These are phyloP conservation scores for Nannoperca obscura DNA, from an alignment of 2,797 vertebrate species.

Conservation along the genomic window DNA sequence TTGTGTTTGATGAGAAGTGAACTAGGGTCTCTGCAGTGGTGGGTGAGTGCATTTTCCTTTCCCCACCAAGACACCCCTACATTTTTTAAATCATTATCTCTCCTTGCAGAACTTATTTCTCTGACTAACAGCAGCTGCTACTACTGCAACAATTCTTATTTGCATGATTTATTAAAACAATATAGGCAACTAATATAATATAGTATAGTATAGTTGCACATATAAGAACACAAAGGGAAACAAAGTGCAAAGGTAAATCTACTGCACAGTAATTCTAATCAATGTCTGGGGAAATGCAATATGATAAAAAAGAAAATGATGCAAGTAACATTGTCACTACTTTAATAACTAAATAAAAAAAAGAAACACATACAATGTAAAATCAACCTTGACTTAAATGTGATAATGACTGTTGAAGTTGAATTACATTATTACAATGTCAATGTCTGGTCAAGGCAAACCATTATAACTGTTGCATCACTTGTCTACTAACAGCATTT, in stretches of 20 bases:
- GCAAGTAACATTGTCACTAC: not conserved
- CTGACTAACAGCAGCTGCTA: not conserved
- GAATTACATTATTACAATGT: too few relatives aligned
- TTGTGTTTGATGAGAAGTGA: slow-evolving; percentile 17
- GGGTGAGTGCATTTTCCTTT: not conserved
- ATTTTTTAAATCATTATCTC: slow-evolving; percentile 13
- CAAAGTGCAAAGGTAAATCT: not conserved
- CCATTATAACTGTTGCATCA: too few relatives aligned
- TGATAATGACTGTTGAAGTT: not conserved
- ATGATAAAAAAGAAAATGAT: not conserved
- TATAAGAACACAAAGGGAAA: not conserved
- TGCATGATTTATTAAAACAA: not conserved
- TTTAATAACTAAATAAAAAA: not conserved
- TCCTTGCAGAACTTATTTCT: not conserved
- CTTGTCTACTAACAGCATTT: too few relatives aligned
- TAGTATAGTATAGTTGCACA: not conserved
- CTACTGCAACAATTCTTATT: not conserved
- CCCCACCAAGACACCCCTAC: not conserved
- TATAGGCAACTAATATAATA: not conserved
- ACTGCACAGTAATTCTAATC: not conserved
- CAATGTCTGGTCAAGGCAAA: too few relatives aligned
- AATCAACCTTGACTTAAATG: not conserved
- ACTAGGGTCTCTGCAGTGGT: slow-evolving; percentile 2
- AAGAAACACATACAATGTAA: not conserved
- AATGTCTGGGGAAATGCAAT: not conserved